Conservation (phyloP, 1,140 invertebrate genomes). For the Aphidius ervi region DNA sequence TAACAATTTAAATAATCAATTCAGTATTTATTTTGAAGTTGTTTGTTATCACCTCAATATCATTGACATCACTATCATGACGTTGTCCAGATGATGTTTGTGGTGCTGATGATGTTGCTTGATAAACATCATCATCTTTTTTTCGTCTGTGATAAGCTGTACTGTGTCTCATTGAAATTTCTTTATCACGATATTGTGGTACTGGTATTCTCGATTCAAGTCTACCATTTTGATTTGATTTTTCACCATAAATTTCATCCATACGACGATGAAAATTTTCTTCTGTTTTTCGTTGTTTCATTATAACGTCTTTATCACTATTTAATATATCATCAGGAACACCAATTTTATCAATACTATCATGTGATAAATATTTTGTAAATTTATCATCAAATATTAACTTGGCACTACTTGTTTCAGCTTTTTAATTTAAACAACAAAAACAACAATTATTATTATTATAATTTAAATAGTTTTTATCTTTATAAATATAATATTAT, state of each 20-base stretch:
- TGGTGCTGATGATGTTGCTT: slow-evolving; percentile 15
- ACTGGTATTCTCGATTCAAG: slow-evolving; percentile 37
- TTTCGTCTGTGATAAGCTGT: slow-evolving; percentile 30
- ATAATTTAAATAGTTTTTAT: no score
- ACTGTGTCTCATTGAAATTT: slow-evolving; percentile 28
- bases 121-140: slow-evolving; percentile 20
- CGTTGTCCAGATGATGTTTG: slow-evolving; percentile 8
- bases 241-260: slow-evolving; percentile 26
- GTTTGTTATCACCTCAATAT: no score
- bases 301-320: slow-evolving; percentile 25
- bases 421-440: not conserved
- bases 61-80: no score
- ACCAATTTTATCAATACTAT: slow-evolving; percentile 15
- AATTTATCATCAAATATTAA: not conserved
- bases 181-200: slow-evolving; percentile 24
- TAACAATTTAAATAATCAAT: not conserved
- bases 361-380: slow-evolving; percentile 4
- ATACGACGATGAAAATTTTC: slow-evolving; percentile 27
- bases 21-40: no score
- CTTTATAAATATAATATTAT: no score
- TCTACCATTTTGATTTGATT: slow-evolving; percentile 12
- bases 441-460: no score
- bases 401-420: slow-evolving; percentile 4
- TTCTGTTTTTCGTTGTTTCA: slow-evolving; percentile 26
- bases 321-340: slow-evolving; percentile 10